Evolutionary conservation across 2,888 invertebrate species (phyloP), one percentile per base, ranked within the genome.

Genomic region (Polyploca ridens): DNA sequence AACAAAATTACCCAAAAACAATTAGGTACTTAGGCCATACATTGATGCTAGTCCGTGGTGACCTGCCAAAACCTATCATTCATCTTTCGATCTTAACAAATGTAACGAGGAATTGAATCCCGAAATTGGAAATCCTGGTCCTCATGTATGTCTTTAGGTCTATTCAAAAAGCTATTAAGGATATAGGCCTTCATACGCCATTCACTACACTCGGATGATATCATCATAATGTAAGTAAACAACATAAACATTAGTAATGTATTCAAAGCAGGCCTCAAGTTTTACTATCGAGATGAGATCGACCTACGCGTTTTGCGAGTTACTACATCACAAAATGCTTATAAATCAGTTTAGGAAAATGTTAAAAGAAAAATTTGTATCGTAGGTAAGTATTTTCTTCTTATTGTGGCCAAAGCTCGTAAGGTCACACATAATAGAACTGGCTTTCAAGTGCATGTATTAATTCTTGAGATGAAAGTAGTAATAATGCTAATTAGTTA

Each of bases 201-300:
- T 7, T 54, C 16, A 16, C 16, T 7, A 49, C 16, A 16, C 16
- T 49, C 16, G 6, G 16, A n/a, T 61, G 61, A 44, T 27, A 61
- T 61, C 61, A 61, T 35, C 61, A 11, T 41, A 13, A 41, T 5
- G 19, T 41, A 41, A 41, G 41, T 41, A 41, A 61, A 61, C 44
- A 61, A 60, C 16, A 5, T 46, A 5, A 46, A 6, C n/a, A 54
- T 54, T 19, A 10, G 41, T 44, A 33, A 61, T 61, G 27, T 61
- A 61, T 61, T 61, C 61, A 19, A 61, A 41, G 35, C 61, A 61
- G 19, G 41, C 61, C 7, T 27, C 61, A 41, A 61, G 41, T 13
- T 19, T 16, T 38, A 33, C 61, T 61, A 61, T 61, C 61, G 61
- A 61, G 61, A 61, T 61, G 61, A 44, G 61, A 61, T 33, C 61